Evolutionary conservation across 2,888 invertebrate genomes (phyloP), one percentile per base, ranked within the genome.

Genomic region (Pelosia muscerda): DNA sequence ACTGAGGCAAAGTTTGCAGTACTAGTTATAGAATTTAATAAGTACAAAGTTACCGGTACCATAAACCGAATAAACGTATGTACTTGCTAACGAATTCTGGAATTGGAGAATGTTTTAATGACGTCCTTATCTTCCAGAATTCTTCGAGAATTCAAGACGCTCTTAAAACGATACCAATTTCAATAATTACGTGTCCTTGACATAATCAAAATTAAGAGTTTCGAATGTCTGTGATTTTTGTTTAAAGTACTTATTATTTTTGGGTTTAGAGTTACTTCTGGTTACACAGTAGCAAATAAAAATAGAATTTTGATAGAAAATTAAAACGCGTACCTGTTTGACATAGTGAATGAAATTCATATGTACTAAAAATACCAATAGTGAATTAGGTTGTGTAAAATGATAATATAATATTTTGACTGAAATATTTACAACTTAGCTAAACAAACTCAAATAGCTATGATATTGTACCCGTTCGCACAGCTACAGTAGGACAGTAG

Each of bases 161-260:
- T 75, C 78, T 79, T 74, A 77, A 81, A 81, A 77, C 77, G 80
- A 75, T 81, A 79, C 77, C 78, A 78, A 78, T 78, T 77, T 69
- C 72, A 76, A 81, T 79, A 75, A 81, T 78, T 77, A 79, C 66
- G 62, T 78, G 73, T 68, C 72, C 77, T 75, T 71, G 72, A 73
- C 66, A 70, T 73, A 74, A 78, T 79, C 69, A 75, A 62, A 73
- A 79, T 78, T 78, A 68, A 72, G 72, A 71, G 63, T 57, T 58
- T 71, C 57, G 49, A 63, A 63, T 63, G 59, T 71, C 65, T 72
- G 60, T 70, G 63, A 75, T 73, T 71, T 55, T 57, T 66, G 57
- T 66, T 68, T 34, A 31, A 63, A 13, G 49, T 49, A 49, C 49
- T n/a, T 49, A 49, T 26, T 25, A 13, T 26, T 49, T n/a, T 49